phyloP scores from a whole-genome alignment of 2,888 invertebrate species.

The Malachius bipustulatus region DNA sequence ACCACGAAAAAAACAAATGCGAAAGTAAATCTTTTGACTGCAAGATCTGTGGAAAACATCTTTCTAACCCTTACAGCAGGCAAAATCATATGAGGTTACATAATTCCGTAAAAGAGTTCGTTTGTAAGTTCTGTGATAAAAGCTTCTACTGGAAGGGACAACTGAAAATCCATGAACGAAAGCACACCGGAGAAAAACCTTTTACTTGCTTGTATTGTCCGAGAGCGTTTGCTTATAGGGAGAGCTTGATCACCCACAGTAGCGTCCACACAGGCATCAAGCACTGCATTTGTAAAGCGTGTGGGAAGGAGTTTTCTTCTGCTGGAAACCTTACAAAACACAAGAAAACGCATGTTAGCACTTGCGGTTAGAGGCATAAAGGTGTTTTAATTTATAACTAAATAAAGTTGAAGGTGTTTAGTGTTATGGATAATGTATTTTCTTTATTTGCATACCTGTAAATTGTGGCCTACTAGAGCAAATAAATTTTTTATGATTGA shows the following conservation, averaged over 20 bases:
- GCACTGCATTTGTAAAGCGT: conserved; percentile 39
- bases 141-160: conserved; percentile 33
- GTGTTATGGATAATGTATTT: neutral
- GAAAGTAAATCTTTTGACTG: conserved; percentile 27
- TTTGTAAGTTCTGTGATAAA: conserved; percentile 32
- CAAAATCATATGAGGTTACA: conserved; percentile 39
- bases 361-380: conserved; percentile 33
- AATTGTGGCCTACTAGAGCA: no score
- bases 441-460: no score
- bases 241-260: conserved; percentile 39
- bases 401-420: no score
- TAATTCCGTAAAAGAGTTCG: conserved; percentile 27
- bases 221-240: conserved; percentile 37
- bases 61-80: conserved; percentile 36
- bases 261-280: conserved; percentile 38
- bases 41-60: conserved; percentile 34
- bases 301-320: conserved; percentile 39
- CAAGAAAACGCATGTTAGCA: conserved; percentile 35
- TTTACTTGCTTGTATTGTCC: conserved; percentile 36
- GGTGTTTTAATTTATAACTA: no score
- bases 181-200: conserved; percentile 41
- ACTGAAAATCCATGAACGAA: conserved; percentile 33
- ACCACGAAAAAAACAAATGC: conserved; percentile 39
- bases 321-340: conserved; percentile 40
- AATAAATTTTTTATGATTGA: no score